phyloP scores from a whole-genome alignment of 2,113 vertebrate species.

The Peromyscus californicus region DNA sequence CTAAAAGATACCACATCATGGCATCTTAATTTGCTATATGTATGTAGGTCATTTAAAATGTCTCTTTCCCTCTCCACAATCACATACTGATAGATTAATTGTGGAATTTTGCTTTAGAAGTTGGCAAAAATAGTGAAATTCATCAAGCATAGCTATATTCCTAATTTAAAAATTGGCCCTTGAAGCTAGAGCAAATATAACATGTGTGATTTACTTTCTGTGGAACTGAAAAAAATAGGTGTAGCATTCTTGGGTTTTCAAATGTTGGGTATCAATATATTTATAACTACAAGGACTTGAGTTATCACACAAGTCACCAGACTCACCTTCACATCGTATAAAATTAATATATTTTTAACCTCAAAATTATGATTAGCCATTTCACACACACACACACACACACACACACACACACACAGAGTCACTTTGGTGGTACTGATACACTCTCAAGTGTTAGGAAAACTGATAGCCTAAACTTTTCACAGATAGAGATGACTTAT shows the following conservation, averaged over 20 bases:
- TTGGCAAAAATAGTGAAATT: neutral
- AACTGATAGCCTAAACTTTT: neutral
- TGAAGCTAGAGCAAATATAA: neutral
- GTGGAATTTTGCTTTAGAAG: neutral
- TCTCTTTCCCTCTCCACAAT: neutral
- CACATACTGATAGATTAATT: neutral
- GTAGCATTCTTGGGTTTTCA: neutral
- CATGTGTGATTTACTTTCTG: slow-evolving; percentile 1
- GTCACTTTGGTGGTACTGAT: neutral
- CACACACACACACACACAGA: neutral
- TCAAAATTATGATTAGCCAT: neutral
- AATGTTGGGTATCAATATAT: neutral
- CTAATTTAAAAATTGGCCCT: slow-evolving; percentile 31
- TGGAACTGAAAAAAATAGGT: neutral
- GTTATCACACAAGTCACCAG: neutral
- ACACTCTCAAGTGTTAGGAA: neutral
- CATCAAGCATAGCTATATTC: neutral
- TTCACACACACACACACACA: neutral
- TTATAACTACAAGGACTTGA: neutral
- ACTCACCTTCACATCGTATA: neutral
- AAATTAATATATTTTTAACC: neutral
- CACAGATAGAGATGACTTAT: neutral
- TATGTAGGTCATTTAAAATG: neutral
- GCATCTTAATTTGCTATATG: neutral
- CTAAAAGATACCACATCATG: accelerated